phyloP scores from a whole-genome alignment of 2,888 invertebrate species.

The Linnaemya vulpina region DNA sequence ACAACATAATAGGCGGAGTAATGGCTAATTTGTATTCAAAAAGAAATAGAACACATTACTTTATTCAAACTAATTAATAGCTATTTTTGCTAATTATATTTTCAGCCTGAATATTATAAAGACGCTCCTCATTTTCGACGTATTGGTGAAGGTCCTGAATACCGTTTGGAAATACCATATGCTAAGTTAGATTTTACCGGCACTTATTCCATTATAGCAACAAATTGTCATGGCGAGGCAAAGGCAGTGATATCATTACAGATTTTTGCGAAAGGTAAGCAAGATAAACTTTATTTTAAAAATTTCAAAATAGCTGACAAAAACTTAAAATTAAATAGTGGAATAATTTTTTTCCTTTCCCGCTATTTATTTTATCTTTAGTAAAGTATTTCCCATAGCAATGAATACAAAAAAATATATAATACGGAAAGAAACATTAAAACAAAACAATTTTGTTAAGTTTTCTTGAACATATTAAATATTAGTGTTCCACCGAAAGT shows the following conservation, averaged over 20 bases:
- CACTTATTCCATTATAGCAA: conserved; percentile 92
- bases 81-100: conserved; percentile 13
- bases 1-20: no score
- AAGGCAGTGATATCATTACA: conserved; percentile 94
- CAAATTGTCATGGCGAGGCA: conserved; percentile 91
- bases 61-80: background rate
- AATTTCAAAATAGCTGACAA: no score
- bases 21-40: background rate
- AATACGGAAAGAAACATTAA: no score
- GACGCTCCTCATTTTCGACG: conserved; percentile 92
- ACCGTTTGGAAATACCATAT: conserved; percentile 92
- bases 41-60: background rate
- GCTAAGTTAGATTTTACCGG: conserved; percentile 94
- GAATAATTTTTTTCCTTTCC: no score
- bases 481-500: no score
- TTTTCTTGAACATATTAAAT: no score
- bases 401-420: no score
- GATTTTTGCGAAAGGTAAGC: conserved; percentile 91
- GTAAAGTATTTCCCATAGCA: no score
- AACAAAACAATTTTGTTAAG: no score
- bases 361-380: no score
- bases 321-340: no score
- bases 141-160: conserved; percentile 89
- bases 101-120: conserved; percentile 92
- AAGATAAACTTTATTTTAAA: background rate